Evolutionary conservation across 2,113 vertebrate species (phyloP).

Genomic region (Glaucidium brasilianum): DNA sequence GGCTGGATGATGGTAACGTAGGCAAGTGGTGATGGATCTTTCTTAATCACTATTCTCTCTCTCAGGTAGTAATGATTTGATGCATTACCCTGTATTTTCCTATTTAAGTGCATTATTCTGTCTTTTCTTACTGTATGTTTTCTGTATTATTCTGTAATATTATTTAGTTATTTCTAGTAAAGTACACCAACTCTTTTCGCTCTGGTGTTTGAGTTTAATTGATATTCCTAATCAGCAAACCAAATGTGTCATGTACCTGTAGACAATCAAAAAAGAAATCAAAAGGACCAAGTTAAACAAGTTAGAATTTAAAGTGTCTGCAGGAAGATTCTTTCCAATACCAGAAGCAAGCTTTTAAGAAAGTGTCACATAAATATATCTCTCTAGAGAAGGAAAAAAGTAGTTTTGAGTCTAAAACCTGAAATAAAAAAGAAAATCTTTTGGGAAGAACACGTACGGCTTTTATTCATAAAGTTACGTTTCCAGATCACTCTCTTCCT

Average conservation of each 20-base stretch:
- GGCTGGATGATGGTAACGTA: no score
- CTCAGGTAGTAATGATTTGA: no score
- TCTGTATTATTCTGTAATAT: no score
- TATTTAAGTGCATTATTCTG: no score
- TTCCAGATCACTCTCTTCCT: background rate
- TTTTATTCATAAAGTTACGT: background rate
- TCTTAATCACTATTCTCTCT: no score
- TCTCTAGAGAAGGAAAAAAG: background rate
- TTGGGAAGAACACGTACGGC: background rate
- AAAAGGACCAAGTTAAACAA: constrained; percentile 17
- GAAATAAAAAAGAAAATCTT: background rate
- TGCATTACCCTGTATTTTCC: no score
- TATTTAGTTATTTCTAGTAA: no score
- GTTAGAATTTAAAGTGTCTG: background rate
- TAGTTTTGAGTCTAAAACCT: background rate
- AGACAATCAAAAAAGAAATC: constrained; percentile 19
- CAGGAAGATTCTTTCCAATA: background rate
- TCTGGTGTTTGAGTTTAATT: no score
- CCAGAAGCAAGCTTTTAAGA: background rate
- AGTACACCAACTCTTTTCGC: no score
- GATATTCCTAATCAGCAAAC: no score
- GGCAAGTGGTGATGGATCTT: no score
- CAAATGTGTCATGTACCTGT: background rate
- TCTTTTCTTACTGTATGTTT: no score
- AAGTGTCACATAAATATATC: background rate